Evolutionary conservation across 2,113 vertebrate species (phyloP).

Genomic region (Dolichallabes microphthalmus): DNA sequence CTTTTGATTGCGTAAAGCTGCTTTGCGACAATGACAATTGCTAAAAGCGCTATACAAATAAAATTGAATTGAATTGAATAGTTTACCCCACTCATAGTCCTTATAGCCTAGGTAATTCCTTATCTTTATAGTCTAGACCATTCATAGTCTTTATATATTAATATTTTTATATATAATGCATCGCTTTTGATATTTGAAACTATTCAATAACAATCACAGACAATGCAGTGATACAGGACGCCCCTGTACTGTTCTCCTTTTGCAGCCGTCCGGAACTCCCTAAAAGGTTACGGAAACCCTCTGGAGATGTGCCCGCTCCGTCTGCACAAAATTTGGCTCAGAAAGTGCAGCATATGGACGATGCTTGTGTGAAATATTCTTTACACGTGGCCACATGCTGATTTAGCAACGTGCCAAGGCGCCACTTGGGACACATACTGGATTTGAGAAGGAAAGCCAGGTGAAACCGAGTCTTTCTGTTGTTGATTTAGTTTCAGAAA

Average conservation of each 20-base stretch:
- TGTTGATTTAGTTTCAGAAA: neutral
- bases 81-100: neutral
- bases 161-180: too few species aligned
- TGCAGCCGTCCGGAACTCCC: neutral
- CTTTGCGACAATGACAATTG: too few species aligned
- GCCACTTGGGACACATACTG: neutral
- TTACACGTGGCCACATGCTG: neutral
- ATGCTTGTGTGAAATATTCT: constrained; percentile 15
- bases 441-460: neutral
- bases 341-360: neutral
- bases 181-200: neutral
- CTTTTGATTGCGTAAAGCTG: too few species aligned
- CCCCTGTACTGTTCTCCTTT: neutral
- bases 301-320: neutral
- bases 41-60: too few species aligned
- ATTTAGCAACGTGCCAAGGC: neutral
- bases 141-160: neutral
- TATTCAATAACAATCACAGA: neutral
- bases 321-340: constrained; percentile 1
- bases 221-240: neutral
- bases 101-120: neutral
- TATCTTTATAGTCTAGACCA: neutral
- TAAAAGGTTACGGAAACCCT: constrained; percentile 18
- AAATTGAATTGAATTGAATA: too few species aligned
- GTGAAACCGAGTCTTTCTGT: neutral